Percentiles rank a stretch among this genome's conserved stretches.
These are phyloP conservation scores for Babylonia areolata DNA, from an alignment of 1,140 invertebrate genomes.

Conservation along the genomic window DNA sequence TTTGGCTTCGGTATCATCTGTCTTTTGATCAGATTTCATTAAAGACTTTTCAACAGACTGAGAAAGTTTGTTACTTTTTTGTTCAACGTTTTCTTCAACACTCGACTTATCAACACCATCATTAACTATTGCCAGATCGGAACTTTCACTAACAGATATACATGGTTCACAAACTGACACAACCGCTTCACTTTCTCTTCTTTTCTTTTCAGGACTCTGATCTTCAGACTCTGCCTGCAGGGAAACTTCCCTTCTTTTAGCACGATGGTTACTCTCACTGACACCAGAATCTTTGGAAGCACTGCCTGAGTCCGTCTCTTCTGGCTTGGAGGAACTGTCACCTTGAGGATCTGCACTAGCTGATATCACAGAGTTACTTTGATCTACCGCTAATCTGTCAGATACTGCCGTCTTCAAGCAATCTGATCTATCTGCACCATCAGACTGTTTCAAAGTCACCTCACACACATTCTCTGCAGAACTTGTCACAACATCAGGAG, in stretches of 20 bases:
- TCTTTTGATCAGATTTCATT: background rate
- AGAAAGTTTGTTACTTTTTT: background rate
- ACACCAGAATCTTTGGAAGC: background rate
- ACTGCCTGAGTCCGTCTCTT: background rate
- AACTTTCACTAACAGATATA: background rate
- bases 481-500: background rate
- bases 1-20: background rate
- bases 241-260: background rate
- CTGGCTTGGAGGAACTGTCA: background rate
- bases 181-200: background rate
- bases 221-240: background rate
- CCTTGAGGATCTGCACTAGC: background rate
- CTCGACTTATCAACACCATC: background rate
- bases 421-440: background rate
- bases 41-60: background rate
- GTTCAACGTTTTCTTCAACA: background rate
- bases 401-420: background rate
- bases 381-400: background rate
- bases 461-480: background rate
- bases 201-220: background rate
- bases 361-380: background rate
- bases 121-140: background rate
- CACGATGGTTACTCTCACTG: background rate
- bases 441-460: background rate
- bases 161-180: background rate